Evolutionary conservation across 2,113 vertebrate genomes (phyloP), one percentile per base, ranked within the genome.

Genomic region (Astatotilapia flaviijosephi): DNA sequence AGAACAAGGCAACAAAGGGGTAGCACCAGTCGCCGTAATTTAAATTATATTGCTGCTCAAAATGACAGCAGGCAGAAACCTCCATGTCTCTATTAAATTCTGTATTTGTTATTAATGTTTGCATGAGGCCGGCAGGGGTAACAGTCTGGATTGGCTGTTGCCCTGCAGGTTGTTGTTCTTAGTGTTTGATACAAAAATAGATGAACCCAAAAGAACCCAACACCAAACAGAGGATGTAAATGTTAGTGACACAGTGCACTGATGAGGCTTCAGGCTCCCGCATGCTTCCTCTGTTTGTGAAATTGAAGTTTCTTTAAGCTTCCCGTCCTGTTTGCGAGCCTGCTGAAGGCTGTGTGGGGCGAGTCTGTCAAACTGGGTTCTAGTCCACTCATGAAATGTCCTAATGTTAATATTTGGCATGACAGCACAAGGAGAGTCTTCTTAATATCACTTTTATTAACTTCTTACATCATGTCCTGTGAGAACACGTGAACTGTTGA

Each of bases 31-130:
- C 2, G 6, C 4, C 1, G 6, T 37, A n/a, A 37, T 65, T 65
- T n/a, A n/a, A n/a, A 28, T 7, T 2, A 47, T 75, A 4, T 75
- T 7, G 5, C 1, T 75, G 42, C 23, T 47, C 14, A 8, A 0
- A 11, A 19, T 19, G 1, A 0, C 15, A 26, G 70, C 40, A 12
- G 21, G 23, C 21, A 10, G 23, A 28, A 47, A 28, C 6, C 6
- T 31, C 23, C 70, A 0, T 3, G 9, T 28, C 14, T 49, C 70
- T 28, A 28, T 49, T 75, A 75, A 19, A 49, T 47, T 19, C 70
- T 19, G 70, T 75, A 31, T 28, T 75, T 7, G 15, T 31, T 17
- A 47, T 17, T 75, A 47, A 75, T 47, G 9, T 47, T 47, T 45
- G 14, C 9, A 31, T 49, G 8, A 75, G 42, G 70, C 9, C 0